Evolutionary conservation across 1,140 invertebrate species (phyloP), one percentile per base, ranked within the genome.

Genomic region (Potamilus streckersoni): DNA sequence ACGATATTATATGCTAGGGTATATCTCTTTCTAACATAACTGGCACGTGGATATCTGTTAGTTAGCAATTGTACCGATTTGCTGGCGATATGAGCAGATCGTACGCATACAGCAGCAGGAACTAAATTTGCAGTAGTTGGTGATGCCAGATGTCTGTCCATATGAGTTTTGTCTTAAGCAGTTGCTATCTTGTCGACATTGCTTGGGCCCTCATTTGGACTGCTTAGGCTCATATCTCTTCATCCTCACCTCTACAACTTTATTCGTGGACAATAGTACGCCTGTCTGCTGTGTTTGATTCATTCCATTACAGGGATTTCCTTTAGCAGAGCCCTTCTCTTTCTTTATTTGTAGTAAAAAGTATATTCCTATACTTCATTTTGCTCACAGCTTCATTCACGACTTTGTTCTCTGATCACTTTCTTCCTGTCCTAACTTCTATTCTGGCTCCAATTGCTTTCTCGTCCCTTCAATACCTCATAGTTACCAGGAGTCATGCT

Each of bases 141-240:
- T 74, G 68, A 13, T 20, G 59, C 66, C 56, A 74, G 4, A 69
- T 0, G 14, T 69, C 74, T 27, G 27, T 14, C 61, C 74, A 76
- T 56, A 63, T 67, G 64, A 73, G 62, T 59, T 66, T 73, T 55
- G 61, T 73, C 62, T 73, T 49, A 12, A 61, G 31, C 62, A 59
- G 15, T 17, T 23, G 59, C 66, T 66, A 74, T 27, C 27, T 74
- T 56, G 65, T 69, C 73, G 57, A 74, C 16, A 62, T 31, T 27
- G 61, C 74, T 31, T 76, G 60, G 19, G 16, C 13, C 15, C 67
- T 63, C n/a, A 73, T n/a, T 56, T 73, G 72, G 19, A 73, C 72
- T 38, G 4, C 23, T 55, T 27, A 67, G 3, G 72, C 72, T 73
- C 56, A 73, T 2, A 62, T 61, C 67, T 20, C 71, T 65, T 64